These are phyloP conservation scores for Phylloscopus trochiloides DNA, from an alignment of 2,113 vertebrate species.

Conservation along the genomic window DNA sequence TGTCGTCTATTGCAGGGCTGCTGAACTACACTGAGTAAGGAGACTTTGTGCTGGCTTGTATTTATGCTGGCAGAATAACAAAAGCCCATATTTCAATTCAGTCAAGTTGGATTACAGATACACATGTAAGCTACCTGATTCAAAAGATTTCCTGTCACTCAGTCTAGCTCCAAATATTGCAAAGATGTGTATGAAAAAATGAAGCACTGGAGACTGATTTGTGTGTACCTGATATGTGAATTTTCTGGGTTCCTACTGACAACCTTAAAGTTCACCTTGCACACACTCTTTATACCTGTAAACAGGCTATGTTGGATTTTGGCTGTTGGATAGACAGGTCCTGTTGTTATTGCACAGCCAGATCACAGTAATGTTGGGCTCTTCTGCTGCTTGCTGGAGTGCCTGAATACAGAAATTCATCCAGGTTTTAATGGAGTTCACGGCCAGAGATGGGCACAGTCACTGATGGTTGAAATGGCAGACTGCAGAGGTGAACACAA, in stretches of 20 bases:
- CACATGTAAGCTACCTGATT: not conserved
- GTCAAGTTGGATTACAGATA: not conserved
- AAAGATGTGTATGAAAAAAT: not conserved
- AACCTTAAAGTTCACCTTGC: not conserved
- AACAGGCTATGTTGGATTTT: not conserved
- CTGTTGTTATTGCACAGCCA: not conserved
- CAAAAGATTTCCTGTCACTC: not conserved
- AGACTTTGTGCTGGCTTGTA: not conserved
- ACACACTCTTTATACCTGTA: not conserved
- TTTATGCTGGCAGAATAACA: not conserved
- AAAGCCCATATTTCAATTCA: not conserved
- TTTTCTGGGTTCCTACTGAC: not conserved
- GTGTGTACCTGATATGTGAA: not conserved
- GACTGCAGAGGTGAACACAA: not conserved
- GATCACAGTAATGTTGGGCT: not conserved
- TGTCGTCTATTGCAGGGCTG: not conserved
- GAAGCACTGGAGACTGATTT: not conserved
- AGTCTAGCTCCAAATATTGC: not conserved
- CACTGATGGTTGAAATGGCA: not conserved
- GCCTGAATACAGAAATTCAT: not conserved
- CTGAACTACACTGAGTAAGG: not conserved
- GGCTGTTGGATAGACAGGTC: not conserved
- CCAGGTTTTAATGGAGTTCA: not conserved
- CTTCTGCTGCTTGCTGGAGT: not conserved
- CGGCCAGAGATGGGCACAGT: not conserved